Conservation (phyloP, 1,140 invertebrate genomes). For the Ericerus pela region DNA sequence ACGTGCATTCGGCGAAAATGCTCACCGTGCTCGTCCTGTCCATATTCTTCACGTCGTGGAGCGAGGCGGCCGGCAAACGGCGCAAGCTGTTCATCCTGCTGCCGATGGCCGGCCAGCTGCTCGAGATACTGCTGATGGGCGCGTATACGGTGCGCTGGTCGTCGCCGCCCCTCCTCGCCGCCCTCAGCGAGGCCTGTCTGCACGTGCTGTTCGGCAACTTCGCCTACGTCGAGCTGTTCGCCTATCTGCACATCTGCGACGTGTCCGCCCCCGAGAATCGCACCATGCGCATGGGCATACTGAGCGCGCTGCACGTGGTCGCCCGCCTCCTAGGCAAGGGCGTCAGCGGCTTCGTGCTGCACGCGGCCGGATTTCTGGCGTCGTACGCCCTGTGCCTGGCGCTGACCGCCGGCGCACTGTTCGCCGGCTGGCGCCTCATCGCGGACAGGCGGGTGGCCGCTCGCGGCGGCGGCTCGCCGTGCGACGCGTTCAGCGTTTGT, state of each 20-base stretch:
- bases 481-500: not conserved
- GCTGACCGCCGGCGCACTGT: not conserved
- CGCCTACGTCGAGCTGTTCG: too few relatives aligned
- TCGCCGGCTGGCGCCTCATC: not conserved
- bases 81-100: conserved; percentile 33
- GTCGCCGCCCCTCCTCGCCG: conserved; percentile 21
- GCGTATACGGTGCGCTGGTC: conserved; percentile 18
- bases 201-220: conserved; percentile 31
- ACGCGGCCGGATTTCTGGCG: not conserved
- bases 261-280: not conserved
- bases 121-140: conserved; percentile 14
- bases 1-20: not conserved
- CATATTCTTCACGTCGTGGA: conserved; percentile 25
- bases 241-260: conserved; percentile 20
- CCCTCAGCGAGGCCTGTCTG: conserved; percentile 28
- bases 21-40: not conserved
- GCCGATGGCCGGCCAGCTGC: conserved; percentile 25
- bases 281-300: not conserved
- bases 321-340: not conserved
- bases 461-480: too few relatives aligned
- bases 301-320: not conserved
- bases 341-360: not conserved
- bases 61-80: conserved; percentile 23
- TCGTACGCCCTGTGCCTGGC: not conserved
- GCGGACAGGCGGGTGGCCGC: not conserved